These are phyloP conservation scores for Anagrus nilaparvatae DNA, from an alignment of 1,140 invertebrate genomes.

Conservation along the genomic window DNA sequence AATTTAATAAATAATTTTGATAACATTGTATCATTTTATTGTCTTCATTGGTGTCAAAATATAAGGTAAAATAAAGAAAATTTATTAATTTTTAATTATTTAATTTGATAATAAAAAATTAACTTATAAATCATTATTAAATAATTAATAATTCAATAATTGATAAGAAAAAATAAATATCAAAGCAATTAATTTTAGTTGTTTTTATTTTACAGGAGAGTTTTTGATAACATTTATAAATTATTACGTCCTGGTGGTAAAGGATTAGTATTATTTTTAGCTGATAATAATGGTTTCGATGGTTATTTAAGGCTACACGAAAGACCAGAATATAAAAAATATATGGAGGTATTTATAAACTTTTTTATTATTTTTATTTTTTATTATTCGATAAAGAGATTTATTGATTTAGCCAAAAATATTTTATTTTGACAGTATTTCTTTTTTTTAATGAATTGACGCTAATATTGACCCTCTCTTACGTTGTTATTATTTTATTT, in stretches of 20 bases:
- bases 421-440: neutral
- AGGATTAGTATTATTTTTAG: slow-evolving; percentile 58
- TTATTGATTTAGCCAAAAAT: no score
- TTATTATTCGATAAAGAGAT: neutral
- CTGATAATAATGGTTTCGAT: slow-evolving; percentile 59
- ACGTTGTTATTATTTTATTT: no score
- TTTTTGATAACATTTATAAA: slow-evolving; percentile 54
- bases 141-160: slow-evolving; percentile 3
- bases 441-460: neutral
- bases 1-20: slow-evolving; percentile 48
- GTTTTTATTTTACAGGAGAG: slow-evolving; percentile 39
- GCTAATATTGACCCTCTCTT: no score
- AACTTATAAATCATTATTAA: neutral
- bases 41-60: slow-evolving; percentile 71
- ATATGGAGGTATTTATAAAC: slow-evolving; percentile 50
- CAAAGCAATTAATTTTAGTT: no score
- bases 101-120: neutral
- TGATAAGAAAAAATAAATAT: no score
- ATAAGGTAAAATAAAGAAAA: slow-evolving; percentile 46
- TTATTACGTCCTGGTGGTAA: slow-evolving; percentile 56
- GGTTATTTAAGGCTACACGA: slow-evolving; percentile 52
- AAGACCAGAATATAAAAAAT: slow-evolving; percentile 50
- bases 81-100: neutral
- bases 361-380: neutral
- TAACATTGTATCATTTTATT: slow-evolving; percentile 71